Conservation (phyloP, 2,797 vertebrate genomes). For the Fundulus diaphanus region DNA sequence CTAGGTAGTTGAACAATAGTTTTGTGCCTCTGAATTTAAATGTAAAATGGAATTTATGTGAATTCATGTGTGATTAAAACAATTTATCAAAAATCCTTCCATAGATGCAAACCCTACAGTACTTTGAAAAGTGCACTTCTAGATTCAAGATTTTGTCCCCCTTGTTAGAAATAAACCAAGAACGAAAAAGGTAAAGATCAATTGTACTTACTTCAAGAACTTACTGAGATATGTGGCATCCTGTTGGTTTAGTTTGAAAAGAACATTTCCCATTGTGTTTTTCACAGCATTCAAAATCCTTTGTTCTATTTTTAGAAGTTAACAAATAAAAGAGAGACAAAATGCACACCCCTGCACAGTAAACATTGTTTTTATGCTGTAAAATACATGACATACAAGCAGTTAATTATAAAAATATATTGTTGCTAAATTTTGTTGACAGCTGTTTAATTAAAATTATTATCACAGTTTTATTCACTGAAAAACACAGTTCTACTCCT, state of each 20-base stretch:
- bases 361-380: no score
- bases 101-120: neutral
- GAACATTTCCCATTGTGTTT: neutral
- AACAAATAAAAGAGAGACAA: neutral
- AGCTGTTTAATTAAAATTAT: no score
- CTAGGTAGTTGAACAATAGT: neutral
- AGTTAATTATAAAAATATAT: neutral
- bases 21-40: neutral
- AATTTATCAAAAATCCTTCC: neutral
- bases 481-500: no score
- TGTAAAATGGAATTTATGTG: neutral
- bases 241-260: neutral
- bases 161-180: no score
- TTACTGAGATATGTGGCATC: neutral
- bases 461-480: no score
- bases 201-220: constrained; percentile 15
- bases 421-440: neutral
- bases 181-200: neutral
- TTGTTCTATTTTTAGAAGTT: neutral
- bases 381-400: neutral
- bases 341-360: no score
- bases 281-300: neutral
- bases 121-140: neutral
- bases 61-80: neutral
- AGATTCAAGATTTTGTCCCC: neutral